Evolutionary conservation across 2,113 vertebrate genomes (phyloP), one percentile per base, ranked within the genome.

Genomic region (Maccullochella peelii): DNA sequence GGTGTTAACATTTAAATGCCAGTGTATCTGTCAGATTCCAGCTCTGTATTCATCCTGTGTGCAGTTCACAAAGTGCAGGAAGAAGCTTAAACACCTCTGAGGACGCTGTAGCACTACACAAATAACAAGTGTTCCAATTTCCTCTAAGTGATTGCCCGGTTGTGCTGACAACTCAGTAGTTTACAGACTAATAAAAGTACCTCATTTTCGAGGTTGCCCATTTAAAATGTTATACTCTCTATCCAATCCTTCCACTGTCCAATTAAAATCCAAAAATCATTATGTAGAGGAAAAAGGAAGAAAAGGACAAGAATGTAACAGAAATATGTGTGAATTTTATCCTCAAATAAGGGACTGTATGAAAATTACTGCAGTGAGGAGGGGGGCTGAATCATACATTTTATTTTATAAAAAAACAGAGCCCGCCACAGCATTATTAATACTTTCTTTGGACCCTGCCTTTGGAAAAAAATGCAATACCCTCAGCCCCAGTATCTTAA

Each of bases 81-180:
- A 57, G 54, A 79, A 73, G 25, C n/a, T 4, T 33, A 33, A 33
- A 33, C 33, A 3, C 5, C 44, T 72, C 11, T 16, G 63, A 40
- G 1, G 69, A 78, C 0, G 1, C 44, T 67, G 7, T n/a, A n/a
- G 58, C 21, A n/a, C 5, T 16, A 42, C 66, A 49, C 18, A 78
- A 67, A 83, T 52, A 77, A 75, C 52, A 77, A 16, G 30, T 44
- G 6, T 65, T 77, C 30, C 49, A 30, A 33, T 79, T 77, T 82
- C 4, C 68, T 82, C 15, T 21, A 59, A 77, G 71, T 70, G 57
- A 87, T 67, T 75, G 30, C 42, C 30, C 52, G 33, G 25, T 72
- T 70, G 44, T 0, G 73, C 62, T 59, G 74, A 76, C 54, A 55
- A 20, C 36, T 79, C 73, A 49, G 27, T 55, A 27, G 27, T 63